phyloP scores from a whole-genome alignment of 2,888 invertebrate species.

The Erynnis tages region DNA sequence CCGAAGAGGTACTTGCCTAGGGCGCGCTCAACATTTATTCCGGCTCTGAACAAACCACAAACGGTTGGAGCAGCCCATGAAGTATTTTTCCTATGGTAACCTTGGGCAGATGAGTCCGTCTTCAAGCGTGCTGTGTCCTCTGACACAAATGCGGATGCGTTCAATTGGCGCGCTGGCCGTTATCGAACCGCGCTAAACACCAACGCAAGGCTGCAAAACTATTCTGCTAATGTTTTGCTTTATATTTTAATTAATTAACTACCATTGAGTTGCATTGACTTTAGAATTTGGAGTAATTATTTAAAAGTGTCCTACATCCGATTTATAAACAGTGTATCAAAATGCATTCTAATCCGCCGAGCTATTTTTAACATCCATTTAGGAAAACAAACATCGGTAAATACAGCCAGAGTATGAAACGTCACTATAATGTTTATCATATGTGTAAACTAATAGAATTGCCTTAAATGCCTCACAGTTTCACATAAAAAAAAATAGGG shows the following conservation, averaged over 20 bases:
- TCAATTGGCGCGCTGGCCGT: conserved; percentile 71
- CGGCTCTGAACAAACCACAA: conserved; percentile 10
- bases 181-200: conserved; percentile 78
- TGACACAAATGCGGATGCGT: conserved; percentile 77
- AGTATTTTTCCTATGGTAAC: conserved; percentile 46
- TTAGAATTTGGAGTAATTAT: too few species aligned
- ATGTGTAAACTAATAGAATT: too few species aligned
- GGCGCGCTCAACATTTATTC: too few species aligned
- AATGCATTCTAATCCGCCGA: too few species aligned
- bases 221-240: conserved; percentile 29
- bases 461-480: too few species aligned
- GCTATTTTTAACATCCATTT: too few species aligned
- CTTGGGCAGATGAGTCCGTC: conserved; percentile 71
- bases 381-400: too few species aligned
- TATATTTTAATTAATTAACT: conserved; percentile 4
- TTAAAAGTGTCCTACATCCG: too few species aligned
- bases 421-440: too few species aligned
- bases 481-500: too few species aligned
- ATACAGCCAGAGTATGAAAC: too few species aligned
- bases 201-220: conserved; percentile 60
- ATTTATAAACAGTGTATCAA: too few species aligned
- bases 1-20: neutral
- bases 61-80: neutral
- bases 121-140: conserved; percentile 75
- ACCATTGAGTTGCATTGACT: neutral